A percentile compares a stretch with the other conserved stretches of the same genome.
These are phyloP conservation scores for Liparis tanakae DNA, from an alignment of 2,797 vertebrate species.

Conservation along the genomic window DNA sequence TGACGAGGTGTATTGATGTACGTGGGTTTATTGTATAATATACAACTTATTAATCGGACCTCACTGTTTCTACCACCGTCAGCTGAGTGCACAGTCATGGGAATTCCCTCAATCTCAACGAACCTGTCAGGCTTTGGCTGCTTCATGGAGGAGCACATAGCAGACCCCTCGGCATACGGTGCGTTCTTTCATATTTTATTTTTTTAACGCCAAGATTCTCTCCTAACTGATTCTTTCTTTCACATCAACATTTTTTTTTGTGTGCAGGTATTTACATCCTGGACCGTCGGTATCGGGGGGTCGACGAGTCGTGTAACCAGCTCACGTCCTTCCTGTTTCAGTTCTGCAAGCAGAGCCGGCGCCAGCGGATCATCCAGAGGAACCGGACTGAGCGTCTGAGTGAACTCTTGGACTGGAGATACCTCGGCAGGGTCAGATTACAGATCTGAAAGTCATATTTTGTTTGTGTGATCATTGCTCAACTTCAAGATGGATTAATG, in stretches of 20 bases:
- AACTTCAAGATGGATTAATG: neutral
- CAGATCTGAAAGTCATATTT: neutral
- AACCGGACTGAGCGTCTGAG: constrained; percentile 95
- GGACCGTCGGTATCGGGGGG: constrained; percentile 88
- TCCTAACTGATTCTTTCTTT: neutral
- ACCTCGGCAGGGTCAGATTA: constrained; percentile 89
- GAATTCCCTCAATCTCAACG: constrained; percentile 94
- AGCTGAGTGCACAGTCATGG: constrained; percentile 98
- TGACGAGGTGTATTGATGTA: neutral
- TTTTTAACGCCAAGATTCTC: neutral
- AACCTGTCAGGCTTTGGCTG: constrained; percentile 96
- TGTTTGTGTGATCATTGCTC: neutral
- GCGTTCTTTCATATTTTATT: constrained; percentile 19
- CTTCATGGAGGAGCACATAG: constrained; percentile 97
- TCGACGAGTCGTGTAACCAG: constrained; percentile 95
- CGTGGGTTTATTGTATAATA: neutral
- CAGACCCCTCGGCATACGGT: constrained; percentile 94
- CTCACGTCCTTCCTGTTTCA: constrained; percentile 95
- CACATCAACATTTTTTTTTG: neutral
- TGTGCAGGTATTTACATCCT: constrained; percentile 93
- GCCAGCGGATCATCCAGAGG: constrained; percentile 94
- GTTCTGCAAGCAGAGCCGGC: constrained; percentile 94
- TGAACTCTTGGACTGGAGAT: constrained; percentile 96
- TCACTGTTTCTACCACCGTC: constrained; percentile 30
- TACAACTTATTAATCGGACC: neutral